phyloP scores from a whole-genome alignment of 2,888 invertebrate genomes.

The Xylocampa areola region DNA sequence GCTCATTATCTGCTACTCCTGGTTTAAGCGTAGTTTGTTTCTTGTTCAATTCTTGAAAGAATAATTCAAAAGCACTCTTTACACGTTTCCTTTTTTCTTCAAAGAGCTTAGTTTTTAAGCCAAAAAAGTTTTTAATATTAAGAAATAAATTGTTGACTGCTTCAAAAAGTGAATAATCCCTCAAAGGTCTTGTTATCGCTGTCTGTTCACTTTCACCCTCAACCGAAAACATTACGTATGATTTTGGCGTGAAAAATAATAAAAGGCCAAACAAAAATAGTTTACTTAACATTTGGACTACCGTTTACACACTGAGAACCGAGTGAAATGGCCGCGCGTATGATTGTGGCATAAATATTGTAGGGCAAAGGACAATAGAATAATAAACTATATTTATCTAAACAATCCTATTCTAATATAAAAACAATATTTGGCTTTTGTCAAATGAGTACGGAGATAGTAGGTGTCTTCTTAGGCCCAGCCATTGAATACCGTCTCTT shows the following conservation, averaged over 20 bases:
- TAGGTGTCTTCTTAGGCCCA: constrained; percentile 11
- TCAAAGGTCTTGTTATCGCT: neutral
- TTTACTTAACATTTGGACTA: constrained; percentile 35
- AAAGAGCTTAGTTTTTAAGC: constrained; percentile 8
- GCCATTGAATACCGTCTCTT: constrained; percentile 8
- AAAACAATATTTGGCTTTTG: constrained; percentile 23
- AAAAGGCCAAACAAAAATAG: constrained; percentile 23
- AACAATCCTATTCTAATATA: constrained; percentile 24
- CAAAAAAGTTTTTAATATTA: constrained; percentile 23
- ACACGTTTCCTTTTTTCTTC: constrained; percentile 47
- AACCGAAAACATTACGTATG: constrained; percentile 3
- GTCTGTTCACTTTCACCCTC: neutral
- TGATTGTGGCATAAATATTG: constrained; percentile 1
- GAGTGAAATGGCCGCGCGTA: constrained; percentile 4
- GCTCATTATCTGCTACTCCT: neutral
- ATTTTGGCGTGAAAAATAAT: constrained; percentile 12
- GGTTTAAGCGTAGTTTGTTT: constrained; percentile 6
- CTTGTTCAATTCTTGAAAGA: constrained; percentile 44
- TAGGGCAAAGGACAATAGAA: constrained; percentile 4
- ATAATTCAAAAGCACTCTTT: constrained; percentile 54
- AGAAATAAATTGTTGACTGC: constrained; percentile 7
- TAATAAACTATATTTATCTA: constrained; percentile 22
- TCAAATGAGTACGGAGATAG: constrained; percentile 1
- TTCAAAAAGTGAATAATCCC: neutral
- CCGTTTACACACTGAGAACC: constrained; percentile 6